A percentile compares a stretch with the other conserved stretches of the same genome.
phyloP scores from a whole-genome alignment of 2,888 invertebrate genomes.

The Thymelicus sylvestris region DNA sequence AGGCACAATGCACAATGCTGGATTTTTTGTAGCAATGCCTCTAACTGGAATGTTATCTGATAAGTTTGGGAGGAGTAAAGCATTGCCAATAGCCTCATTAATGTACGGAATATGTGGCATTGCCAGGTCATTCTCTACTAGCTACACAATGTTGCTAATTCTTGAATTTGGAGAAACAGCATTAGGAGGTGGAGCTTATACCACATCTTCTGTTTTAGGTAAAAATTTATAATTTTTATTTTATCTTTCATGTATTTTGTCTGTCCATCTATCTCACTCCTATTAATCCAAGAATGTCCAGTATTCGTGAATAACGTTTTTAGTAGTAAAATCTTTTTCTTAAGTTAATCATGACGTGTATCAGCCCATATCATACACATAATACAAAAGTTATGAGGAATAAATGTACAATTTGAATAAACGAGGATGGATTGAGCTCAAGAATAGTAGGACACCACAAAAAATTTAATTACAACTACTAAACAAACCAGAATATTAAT shows the following conservation, averaged over 20 bases:
- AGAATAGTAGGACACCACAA: too few relatives aligned
- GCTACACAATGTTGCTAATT: slow-evolving; percentile 67
- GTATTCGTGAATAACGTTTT: too few relatives aligned
- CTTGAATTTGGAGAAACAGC: slow-evolving; percentile 74
- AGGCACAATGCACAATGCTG: slow-evolving; percentile 87
- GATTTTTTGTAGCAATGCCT: slow-evolving; percentile 86
- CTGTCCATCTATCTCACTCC: too few relatives aligned
- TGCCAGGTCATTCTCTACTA: slow-evolving; percentile 71
- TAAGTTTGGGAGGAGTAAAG: slow-evolving; percentile 84
- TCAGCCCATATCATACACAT: too few relatives aligned
- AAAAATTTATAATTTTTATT: slow-evolving; percentile 33
- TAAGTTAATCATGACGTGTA: too few relatives aligned
- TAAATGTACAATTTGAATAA: too few relatives aligned
- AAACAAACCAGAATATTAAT: too few relatives aligned
- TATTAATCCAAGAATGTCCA: too few relatives aligned
- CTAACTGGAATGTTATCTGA: slow-evolving; percentile 87
- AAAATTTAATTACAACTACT: too few relatives aligned
- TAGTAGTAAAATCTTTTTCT: too few relatives aligned
- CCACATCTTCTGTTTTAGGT: slow-evolving; percentile 74
- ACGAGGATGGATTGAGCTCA: too few relatives aligned
- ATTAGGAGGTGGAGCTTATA: slow-evolving; percentile 68
- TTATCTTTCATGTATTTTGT: slow-evolving; percentile 20
- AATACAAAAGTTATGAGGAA: too few relatives aligned
- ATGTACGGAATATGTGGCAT: slow-evolving; percentile 68
- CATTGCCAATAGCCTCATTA: slow-evolving; percentile 71